These are phyloP conservation scores for Coecobrya sp. DNA, from an alignment of 2,888 invertebrate species.

Conservation along the genomic window DNA sequence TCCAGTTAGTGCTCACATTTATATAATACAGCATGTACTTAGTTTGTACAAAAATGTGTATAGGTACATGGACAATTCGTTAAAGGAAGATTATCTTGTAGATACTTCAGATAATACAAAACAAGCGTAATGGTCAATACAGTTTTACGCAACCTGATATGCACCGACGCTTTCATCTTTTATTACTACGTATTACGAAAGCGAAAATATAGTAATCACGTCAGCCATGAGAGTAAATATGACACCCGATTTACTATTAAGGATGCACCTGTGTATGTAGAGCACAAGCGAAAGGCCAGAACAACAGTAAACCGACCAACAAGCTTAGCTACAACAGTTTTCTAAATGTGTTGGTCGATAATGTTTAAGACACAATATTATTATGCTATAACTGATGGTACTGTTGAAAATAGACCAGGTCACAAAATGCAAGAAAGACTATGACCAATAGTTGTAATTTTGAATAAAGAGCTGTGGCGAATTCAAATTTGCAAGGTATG, in stretches of 20 bases:
- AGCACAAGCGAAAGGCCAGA: too few species aligned
- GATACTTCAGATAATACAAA: background rate
- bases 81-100: background rate
- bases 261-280: background rate
- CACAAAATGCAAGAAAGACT: too few species aligned
- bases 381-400: background rate
- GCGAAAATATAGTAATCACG: background rate
- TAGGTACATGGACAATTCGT: too few species aligned
- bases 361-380: background rate
- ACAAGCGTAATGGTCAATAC: background rate
- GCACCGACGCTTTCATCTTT: background rate
- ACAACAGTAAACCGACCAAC: background rate
- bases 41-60: background rate
- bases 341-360: background rate
- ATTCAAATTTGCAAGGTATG: too few species aligned
- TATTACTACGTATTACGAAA: background rate
- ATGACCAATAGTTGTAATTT: too few species aligned
- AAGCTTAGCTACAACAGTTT: background rate
- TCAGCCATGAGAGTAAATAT: background rate
- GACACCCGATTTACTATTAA: background rate
- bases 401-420: too few species aligned
- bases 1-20: background rate
- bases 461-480: too few species aligned
- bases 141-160: background rate
- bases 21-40: background rate